A percentile compares a stretch with the other conserved stretches of the same genome.
Conservation (phyloP, 2,888 invertebrate genomes). For the Schizaphis graminum region DNA sequence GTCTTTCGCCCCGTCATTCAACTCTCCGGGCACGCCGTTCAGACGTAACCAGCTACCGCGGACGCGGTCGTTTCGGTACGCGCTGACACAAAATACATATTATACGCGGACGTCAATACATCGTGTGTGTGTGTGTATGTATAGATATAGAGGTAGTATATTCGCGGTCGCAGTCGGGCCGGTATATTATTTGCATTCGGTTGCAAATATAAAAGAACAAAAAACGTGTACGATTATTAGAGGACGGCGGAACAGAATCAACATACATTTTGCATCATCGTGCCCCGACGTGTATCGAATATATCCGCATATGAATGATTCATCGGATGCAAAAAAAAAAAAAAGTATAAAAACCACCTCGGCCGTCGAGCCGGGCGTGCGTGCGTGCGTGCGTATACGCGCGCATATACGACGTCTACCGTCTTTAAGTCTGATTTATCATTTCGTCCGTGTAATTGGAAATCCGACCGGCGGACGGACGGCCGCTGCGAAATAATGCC, state of each 20-base stretch:
- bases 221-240: slow-evolving; percentile 52
- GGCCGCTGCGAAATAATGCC: slow-evolving; percentile 55
- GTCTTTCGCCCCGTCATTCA: slow-evolving; percentile 56
- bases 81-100: background rate
- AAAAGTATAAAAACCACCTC: background rate
- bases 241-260: slow-evolving; percentile 26
- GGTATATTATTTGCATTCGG: slow-evolving; percentile 32
- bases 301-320: slow-evolving; percentile 53
- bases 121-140: background rate
- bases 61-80: background rate
- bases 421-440: slow-evolving; percentile 49
- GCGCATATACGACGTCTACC: background rate
- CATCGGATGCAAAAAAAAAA: slow-evolving; percentile 45
- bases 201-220: background rate
- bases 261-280: slow-evolving; percentile 55
- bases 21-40: background rate
- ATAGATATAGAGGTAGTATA: background rate
- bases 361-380: background rate
- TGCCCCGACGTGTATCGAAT: background rate
- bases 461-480: slow-evolving; percentile 19
- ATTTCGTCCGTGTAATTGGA: slow-evolving; percentile 58
- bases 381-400: background rate
- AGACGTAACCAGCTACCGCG: background rate
- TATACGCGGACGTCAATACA: background rate
- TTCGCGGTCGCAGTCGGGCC: background rate